These are phyloP conservation scores for Dolichallabes microphthalmus DNA, from an alignment of 2,113 vertebrate species.

Conservation along the genomic window DNA sequence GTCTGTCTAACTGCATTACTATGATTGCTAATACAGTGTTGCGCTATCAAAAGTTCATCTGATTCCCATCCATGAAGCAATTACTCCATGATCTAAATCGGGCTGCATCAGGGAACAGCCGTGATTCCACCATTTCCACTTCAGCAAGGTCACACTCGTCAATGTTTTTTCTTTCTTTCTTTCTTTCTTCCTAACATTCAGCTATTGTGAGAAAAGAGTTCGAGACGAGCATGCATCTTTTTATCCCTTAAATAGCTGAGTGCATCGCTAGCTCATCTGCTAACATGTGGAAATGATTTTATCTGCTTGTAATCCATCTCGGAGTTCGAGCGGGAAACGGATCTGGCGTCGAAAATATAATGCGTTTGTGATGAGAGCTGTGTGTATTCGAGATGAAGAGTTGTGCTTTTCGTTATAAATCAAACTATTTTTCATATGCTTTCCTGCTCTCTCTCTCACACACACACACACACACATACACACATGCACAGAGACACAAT, in stretches of 20 bases:
- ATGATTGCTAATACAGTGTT: not conserved
- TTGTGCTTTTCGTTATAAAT: slow-evolving; percentile 37
- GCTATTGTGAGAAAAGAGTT: slow-evolving; percentile 15
- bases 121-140: slow-evolving; percentile 29
- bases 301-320: slow-evolving; percentile 20
- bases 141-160: slow-evolving; percentile 47
- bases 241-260: too few relatives aligned
- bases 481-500: not conserved
- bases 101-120: slow-evolving; percentile 38
- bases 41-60: slow-evolving; percentile 37
- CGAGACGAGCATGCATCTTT: not conserved
- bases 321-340: slow-evolving; percentile 16
- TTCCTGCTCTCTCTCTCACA: slow-evolving; percentile 2
- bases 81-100: slow-evolving; percentile 46
- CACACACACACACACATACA: not conserved
- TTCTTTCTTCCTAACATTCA: slow-evolving; percentile 9
- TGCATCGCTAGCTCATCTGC: not conserved
- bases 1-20: not conserved
- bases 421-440: slow-evolving; percentile 15
- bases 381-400: slow-evolving; percentile 39
- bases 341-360: not conserved
- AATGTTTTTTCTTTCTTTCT: slow-evolving; percentile 33
- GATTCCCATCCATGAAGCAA: slow-evolving; percentile 46
- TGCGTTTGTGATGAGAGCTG: slow-evolving; percentile 27
- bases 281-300: slow-evolving; percentile 40